Base-by-base conservation (phyloP, 2,113 vertebrate genomes). In the Pycnonotus jocosus region DNA sequence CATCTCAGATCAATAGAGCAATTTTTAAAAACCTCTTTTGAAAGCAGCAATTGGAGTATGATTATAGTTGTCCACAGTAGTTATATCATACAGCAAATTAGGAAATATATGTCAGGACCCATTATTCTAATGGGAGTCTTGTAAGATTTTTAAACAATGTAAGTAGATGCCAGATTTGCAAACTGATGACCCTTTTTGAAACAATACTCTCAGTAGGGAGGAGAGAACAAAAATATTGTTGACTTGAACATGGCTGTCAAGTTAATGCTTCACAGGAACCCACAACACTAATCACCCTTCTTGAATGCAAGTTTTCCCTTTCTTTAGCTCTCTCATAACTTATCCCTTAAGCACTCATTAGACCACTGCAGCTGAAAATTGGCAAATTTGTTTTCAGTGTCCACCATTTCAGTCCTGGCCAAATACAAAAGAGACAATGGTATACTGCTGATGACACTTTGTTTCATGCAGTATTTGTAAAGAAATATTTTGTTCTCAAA, bases 61-160 rank as follows among this genome's bases (percentile, higher is more conserved):
- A 88, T 95, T 96, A 87, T 74, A 81, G 72, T 96, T 95, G 94
- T 96, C 92, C 77, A 70, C 73, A 86, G 37, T 90, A 74, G 95
- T 97, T 97, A 95, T 94, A 93, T 84, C 92, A 89, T 94, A 88
- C 81, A 87, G 69, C 86, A 97, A 97, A 96, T 97, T 87, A 95
- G 77, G 90, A 96, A 97, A 81, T 87, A 68, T 48, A 60, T 96
- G 94, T 96, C 95, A 97, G 54, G 68, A 81, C 42, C 76, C 60
- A 92, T 97, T 97, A 96, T 94, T 91, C 88, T 96, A 96, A 96
- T 95, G 85, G 48, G 50, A 48, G 79, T 82, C 85, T 96, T 92
- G 69, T 91, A 92, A 82, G 61, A 86, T 81, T 94, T 95, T 81
- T 86, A 84, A 90, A 83, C 88, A 86, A 94, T 92, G 48, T 95